phyloP scores from a whole-genome alignment of 2,888 invertebrate species.

The Diarsia rubi region DNA sequence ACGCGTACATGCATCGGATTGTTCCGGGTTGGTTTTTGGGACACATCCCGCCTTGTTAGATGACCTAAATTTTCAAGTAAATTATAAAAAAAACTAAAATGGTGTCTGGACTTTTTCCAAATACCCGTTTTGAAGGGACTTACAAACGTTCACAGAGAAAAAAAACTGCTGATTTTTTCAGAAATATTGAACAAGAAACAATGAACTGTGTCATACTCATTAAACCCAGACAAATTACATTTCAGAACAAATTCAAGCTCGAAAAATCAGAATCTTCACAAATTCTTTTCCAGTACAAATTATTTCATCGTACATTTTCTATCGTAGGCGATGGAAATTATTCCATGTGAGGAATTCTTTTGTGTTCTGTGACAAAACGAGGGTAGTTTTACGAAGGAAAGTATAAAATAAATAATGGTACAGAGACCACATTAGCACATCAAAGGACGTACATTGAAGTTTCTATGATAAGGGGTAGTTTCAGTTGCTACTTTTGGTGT shows the following conservation, averaged over 20 bases:
- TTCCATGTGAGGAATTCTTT: slow-evolving; percentile 24
- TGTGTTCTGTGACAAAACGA: slow-evolving; percentile 26
- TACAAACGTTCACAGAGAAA: no score
- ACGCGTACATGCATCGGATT: no score
- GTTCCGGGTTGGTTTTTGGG: no score
- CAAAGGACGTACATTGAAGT: slow-evolving; percentile 26
- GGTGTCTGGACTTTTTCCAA: no score
- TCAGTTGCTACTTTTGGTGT: neutral
- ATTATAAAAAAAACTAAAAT: no score
- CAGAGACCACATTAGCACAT: slow-evolving; percentile 41
- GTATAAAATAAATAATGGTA: slow-evolving; percentile 40
- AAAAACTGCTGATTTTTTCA: neutral
- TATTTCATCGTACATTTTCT: neutral
- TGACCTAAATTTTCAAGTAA: no score
- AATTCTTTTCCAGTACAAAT: slow-evolving; percentile 2
- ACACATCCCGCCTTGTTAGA: no score
- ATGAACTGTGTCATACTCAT: neutral
- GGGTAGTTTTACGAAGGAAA: slow-evolving; percentile 17
- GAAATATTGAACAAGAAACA: neutral
- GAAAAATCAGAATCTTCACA: neutral
- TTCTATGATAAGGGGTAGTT: slow-evolving; percentile 3
- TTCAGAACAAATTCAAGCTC: neutral
- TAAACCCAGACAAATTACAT: slow-evolving; percentile 1
- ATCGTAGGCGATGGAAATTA: slow-evolving; percentile 1
- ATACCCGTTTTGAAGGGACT: no score